Evolutionary conservation across 1,140 invertebrate genomes (phyloP), one percentile per base, ranked within the genome.

Genomic region (Aphaenogaster floridana): DNA sequence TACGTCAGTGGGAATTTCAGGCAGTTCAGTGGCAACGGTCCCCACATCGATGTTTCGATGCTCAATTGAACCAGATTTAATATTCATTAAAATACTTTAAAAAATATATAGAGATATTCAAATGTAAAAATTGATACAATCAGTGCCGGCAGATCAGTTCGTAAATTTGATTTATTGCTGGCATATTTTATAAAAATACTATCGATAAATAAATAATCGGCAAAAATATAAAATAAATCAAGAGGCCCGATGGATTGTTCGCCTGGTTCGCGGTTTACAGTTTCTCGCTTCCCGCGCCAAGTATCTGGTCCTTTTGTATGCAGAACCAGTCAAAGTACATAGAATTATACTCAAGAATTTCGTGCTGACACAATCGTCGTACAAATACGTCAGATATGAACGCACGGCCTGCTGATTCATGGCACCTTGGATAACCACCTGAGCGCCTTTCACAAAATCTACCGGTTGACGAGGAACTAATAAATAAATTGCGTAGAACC

Each of bases 301-400:
- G 28, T 68, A 39, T 11, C 15, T 17, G 17, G 9, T n/a, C 34
- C 86, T 63, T 89, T 89, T 85, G 86, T 87, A 85, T 89, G 64
- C 88, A 83, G 85, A 81, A 63, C 34, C 72, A 72, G 54, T 69
- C 71, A 48, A 39, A 88, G 66, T 45, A 64, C 69, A 69, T 57
- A 45, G 63, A 76, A 90, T 59, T 64, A 69, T 59, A 66, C 64
- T 8, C 45, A 77, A 88, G 89, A 91, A 90, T 90, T 90, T 90
- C 89, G 80, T 71, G 66, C 72, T 59, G 76, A 66, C 54, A 74
- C 74, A 39, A 50, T 13, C 48, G 61, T 63, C 68, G 88, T 83
- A 88, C 39, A 72, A 88, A 71, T 76, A 90, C 76, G 45, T 85
- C 45, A 45, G 61, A 50, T n/a, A 52, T 34, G 34, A 50, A 54